phyloP scores from a whole-genome alignment of 2,888 invertebrate genomes.

The Noctuana brunneofusca region DNA sequence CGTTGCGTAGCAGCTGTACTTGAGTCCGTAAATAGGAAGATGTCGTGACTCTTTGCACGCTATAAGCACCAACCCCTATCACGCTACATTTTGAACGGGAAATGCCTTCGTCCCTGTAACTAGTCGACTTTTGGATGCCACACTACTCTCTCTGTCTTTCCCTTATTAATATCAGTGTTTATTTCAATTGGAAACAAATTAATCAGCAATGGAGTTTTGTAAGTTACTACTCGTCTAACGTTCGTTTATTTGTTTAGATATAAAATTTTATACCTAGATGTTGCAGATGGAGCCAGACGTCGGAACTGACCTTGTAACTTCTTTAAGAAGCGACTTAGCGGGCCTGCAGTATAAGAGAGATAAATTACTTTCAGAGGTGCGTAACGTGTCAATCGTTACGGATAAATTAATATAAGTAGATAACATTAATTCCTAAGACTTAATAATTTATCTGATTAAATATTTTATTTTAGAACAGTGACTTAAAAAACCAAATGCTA shows the following conservation, averaged over 20 bases:
- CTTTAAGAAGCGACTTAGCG: conserved; percentile 91
- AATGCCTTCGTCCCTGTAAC: conserved; percentile 54
- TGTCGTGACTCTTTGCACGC: conserved; percentile 71
- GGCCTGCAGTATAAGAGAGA: conserved; percentile 93
- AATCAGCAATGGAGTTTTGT: conserved; percentile 55
- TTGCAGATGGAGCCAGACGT: conserved; percentile 82
- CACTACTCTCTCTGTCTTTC: conserved; percentile 56
- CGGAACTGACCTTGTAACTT: conserved; percentile 87
- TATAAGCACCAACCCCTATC: conserved; percentile 68
- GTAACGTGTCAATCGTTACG: neutral
- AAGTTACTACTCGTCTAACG: conserved; percentile 43
- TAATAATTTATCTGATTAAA: neutral
- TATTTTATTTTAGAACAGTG: conserved; percentile 82
- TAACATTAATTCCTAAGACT: too few relatives aligned
- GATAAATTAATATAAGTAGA: neutral
- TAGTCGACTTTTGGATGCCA: conserved; percentile 70
- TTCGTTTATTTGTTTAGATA: neutral
- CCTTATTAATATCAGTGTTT: conserved; percentile 34
- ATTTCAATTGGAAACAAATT: neutral
- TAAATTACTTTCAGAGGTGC: conserved; percentile 88
- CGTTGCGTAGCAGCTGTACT: conserved; percentile 41
- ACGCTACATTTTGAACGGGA: conserved; percentile 67
- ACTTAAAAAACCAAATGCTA: conserved; percentile 87
- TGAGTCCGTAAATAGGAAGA: conserved; percentile 48
- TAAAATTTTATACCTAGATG: neutral